Conservation (phyloP, 2,797 vertebrate genomes). For the Cossypha niveicapilla region DNA sequence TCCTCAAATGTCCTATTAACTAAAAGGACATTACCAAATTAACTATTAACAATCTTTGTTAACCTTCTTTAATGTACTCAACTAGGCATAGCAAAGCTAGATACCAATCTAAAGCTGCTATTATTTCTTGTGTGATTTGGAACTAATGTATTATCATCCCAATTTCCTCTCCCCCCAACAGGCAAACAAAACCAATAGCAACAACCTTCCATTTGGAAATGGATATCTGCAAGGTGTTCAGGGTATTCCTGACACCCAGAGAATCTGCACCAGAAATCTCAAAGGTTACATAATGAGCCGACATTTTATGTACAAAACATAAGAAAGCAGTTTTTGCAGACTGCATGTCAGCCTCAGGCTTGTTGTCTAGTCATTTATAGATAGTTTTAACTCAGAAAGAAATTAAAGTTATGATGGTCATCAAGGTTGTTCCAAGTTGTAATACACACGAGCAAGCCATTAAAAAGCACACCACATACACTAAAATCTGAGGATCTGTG, state of each 20-base stretch:
- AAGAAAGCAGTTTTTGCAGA: background rate
- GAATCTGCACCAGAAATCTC: background rate
- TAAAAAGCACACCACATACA: background rate
- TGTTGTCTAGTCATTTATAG: background rate
- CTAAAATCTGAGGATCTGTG: background rate
- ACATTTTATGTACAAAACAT: background rate
- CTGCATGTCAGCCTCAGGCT: background rate
- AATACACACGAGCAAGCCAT: background rate
- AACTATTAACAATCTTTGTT: background rate
- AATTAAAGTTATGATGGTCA: background rate
- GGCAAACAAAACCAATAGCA: background rate
- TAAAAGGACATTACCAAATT: background rate
- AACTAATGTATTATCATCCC: background rate
- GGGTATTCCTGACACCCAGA: background rate
- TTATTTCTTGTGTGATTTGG: background rate
- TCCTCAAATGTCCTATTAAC: background rate
- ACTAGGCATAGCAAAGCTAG: background rate
- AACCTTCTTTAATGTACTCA: background rate
- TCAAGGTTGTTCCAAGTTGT: background rate
- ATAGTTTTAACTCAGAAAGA: background rate
- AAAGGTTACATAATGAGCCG: rapidly evolving
- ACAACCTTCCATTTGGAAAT: background rate
- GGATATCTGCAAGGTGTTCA: background rate
- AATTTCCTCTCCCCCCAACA: background rate
- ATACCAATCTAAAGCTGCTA: background rate